These are phyloP conservation scores for Axea sp. DNA, from an alignment of 2,888 invertebrate species.

Conservation along the genomic window DNA sequence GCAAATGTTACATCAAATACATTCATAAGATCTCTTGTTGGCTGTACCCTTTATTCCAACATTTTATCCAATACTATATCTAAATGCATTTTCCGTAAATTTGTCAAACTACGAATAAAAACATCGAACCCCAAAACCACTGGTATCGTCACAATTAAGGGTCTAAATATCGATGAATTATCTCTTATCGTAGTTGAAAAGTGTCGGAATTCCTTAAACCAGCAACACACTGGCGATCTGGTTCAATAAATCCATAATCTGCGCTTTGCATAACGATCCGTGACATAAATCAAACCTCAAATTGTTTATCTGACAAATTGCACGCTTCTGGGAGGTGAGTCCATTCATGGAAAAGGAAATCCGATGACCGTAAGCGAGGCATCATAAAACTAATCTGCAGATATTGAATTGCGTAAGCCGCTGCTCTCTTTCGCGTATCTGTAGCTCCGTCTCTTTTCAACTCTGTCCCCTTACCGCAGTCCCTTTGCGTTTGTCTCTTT, in stretches of 20 bases:
- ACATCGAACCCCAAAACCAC: too few species aligned
- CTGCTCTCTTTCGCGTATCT: constrained; percentile 46
- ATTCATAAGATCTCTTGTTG: too few species aligned
- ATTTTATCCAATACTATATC: too few species aligned
- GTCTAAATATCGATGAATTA: constrained; percentile 24
- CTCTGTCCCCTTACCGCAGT: background rate
- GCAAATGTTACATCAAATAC: too few species aligned
- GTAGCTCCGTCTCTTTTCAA: background rate
- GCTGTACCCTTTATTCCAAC: too few species aligned
- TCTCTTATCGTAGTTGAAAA: constrained; percentile 6
- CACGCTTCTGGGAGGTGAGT: constrained; percentile 48
- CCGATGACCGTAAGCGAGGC: constrained; percentile 66
- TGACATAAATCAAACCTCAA: constrained; percentile 66
- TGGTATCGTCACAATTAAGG: too few species aligned
- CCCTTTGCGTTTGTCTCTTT: constrained; percentile 5
- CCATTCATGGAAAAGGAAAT: constrained; percentile 57
- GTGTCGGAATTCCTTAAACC: constrained; percentile 34
- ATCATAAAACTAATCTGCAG: constrained; percentile 68
- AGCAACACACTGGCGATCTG: constrained; percentile 33
- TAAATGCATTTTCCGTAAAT: too few species aligned
- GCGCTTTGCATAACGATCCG: constrained; percentile 58
- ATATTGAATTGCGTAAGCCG: constrained; percentile 67
- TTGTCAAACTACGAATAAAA: too few species aligned
- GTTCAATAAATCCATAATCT: constrained; percentile 52
- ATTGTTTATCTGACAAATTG: constrained; percentile 64